Base-by-base conservation (phyloP, 2,888 invertebrate genomes). In the Ornithoptera priamus region DNA sequence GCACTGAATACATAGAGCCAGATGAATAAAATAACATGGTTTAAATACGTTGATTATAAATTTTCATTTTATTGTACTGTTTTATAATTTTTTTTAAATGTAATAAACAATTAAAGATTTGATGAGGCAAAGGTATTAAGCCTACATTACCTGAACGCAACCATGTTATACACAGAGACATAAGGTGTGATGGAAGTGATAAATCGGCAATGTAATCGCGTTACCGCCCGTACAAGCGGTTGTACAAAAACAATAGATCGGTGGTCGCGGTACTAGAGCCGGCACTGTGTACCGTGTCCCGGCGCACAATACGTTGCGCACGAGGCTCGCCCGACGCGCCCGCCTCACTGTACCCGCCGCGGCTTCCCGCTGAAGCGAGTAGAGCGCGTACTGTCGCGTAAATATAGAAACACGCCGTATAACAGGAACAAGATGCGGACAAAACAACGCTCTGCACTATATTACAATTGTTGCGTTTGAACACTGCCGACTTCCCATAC, bases 321-420 rank as follows among this genome's bases (percentile, higher is more conserved):
- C 73, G 74, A 74, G 71, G 71, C 70, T 74, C 72, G 70, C 69
- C 66, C 70, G 72, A 69, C 69, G 61, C 64, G 72, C 71, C 78
- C 76, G 72, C 76, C 77, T 42, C 80, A 78, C 81, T 74, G 70
- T 81, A 79, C 85, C 30, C 89, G 88, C 89, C 90, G 87, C 84
- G 83, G 81, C 85, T 90, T 87, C 88, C 86, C 86, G 86, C 85
- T 83, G 83, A 85, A 80, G 84, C 76, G 85, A 85, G 86, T 86
- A 85, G 85, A 85, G 86, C 87, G 85, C 87, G 84, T 84, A 88
- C 86, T 81, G 82, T 82, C 83, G 88, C 81, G 87, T 91, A 91
- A 90, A 90, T 91, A 89, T 92, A 92, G 91, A 90, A 85, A 85
- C 85, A 80, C 83, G 80, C 80, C 85, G 82, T 84, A 83, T 81